Evolutionary conservation across 2,113 vertebrate species (phyloP).

Genomic region (Lasiurus cinereus): DNA sequence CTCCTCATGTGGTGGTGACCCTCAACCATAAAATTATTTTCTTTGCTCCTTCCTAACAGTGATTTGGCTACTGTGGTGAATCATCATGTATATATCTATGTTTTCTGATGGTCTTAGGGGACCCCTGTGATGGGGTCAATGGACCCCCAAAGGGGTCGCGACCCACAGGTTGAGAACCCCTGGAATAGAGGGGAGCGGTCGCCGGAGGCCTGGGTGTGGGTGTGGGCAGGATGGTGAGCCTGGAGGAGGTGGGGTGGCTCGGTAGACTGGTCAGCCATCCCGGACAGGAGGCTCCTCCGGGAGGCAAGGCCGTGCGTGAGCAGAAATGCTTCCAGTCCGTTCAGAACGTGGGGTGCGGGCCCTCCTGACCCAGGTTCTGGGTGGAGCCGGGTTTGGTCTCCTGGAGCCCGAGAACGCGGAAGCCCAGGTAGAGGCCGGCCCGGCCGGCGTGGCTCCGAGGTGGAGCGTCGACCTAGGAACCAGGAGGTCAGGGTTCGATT

Average conservation of each 20-base stretch:
- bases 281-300: background rate
- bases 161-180: too few relatives aligned
- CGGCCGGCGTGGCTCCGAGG: too few relatives aligned
- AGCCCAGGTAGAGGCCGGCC: background rate
- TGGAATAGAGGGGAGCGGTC: background rate
- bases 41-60: too few relatives aligned
- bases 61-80: too few relatives aligned
- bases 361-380: background rate
- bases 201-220: background rate
- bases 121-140: too few relatives aligned
- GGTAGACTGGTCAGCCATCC: rapidly evolving
- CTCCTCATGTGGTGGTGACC: too few relatives aligned
- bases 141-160: too few relatives aligned
- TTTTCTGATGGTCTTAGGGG: too few relatives aligned
- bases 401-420: background rate
- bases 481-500: too few relatives aligned
- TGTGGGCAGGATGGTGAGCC: background rate
- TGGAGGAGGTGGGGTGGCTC: background rate
- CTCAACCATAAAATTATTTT: too few relatives aligned
- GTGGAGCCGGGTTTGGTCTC: background rate
- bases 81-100: too few relatives aligned
- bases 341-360: background rate
- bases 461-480: too few relatives aligned
- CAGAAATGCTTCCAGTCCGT: background rate
- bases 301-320: background rate